Evolutionary conservation across 2,888 invertebrate genomes (phyloP), one percentile per base, ranked within the genome.

Genomic region (Craniophora ligustri): DNA sequence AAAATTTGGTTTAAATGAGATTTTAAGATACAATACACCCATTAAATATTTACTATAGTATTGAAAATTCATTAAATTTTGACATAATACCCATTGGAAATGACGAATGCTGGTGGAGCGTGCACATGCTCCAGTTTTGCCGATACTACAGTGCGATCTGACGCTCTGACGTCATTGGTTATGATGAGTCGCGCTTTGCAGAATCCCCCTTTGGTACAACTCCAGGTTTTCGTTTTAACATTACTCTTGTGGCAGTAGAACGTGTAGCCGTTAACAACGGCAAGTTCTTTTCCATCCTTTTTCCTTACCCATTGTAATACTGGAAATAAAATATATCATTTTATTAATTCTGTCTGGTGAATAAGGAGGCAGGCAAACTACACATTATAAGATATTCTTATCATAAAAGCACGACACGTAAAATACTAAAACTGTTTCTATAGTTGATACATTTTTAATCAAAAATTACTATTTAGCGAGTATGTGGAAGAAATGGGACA

Each of bases 201-300:
- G 21, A 38, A 54, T 7, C 63, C 67, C 0, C 67, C 66, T 23
- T 54, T 71, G 83, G 71, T 69, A 15, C 69, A 69, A 13, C 71
- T 62, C 69, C 69, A 69, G 4, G 56, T 50, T 0, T 54, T 61
- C 0, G 63, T 64, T 14, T 31, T 67, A 5, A 67, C 62, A 11
- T 64, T 48, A 11, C 40, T 67, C 11, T 64, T 64, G 26, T 64
- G 67, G 2, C 63, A 64, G 10, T 64, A 64, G 40, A 64, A 64
- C 0, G 63, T 64, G 48, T 64, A 64, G 3, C 63, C 63, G 5
- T 64, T 64, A 6, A 64, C 63, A 0, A 81, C 38, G 0, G 75
- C 68, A 16, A 83, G 18, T n/a, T 73, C 66, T 26, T 73, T 76
- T 0, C 81, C 82, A 7, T 62, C 54, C 8, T 46, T 47, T 13